Percentiles rank a stretch among this genome's conserved stretches.
Evolutionary conservation across 2,113 vertebrate genomes (phyloP).

Genomic region (Thamnophis sirtalis): DNA sequence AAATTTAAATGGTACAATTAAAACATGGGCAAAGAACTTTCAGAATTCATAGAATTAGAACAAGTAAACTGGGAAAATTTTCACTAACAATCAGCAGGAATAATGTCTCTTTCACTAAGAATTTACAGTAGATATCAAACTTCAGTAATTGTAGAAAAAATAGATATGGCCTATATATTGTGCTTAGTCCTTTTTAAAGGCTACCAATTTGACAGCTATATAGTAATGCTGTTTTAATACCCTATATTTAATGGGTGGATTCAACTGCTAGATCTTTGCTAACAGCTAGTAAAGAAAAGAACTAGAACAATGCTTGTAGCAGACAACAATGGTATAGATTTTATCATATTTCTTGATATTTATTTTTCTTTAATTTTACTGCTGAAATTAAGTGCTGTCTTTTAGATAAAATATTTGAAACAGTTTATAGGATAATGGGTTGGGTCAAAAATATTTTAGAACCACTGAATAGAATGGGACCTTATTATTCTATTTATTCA

Average conservation of each 20-base stretch:
- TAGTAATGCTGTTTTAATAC: neutral
- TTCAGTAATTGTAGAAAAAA: neutral
- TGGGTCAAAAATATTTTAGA: neutral
- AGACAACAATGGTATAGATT: neutral
- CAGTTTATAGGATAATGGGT: neutral
- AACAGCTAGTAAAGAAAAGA: neutral
- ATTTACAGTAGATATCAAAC: neutral
- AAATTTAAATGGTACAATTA: neutral
- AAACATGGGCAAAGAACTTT: neutral
- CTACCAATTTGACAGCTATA: neutral
- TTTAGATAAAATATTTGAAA: neutral
- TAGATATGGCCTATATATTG: neutral
- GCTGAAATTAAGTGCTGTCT: neutral
- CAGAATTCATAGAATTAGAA: neutral
- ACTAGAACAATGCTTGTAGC: neutral
- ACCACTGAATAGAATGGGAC: neutral
- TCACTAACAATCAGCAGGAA: neutral
- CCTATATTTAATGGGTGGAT: neutral
- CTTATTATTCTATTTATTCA: neutral
- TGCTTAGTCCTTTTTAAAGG: neutral
- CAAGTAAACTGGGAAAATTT: neutral
- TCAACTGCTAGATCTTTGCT: neutral
- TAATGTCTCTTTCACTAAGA: neutral
- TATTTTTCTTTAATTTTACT: neutral
- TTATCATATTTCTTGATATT: neutral